Conservation (phyloP, 2,797 vertebrate species). For the Malacoctenus gilli region DNA sequence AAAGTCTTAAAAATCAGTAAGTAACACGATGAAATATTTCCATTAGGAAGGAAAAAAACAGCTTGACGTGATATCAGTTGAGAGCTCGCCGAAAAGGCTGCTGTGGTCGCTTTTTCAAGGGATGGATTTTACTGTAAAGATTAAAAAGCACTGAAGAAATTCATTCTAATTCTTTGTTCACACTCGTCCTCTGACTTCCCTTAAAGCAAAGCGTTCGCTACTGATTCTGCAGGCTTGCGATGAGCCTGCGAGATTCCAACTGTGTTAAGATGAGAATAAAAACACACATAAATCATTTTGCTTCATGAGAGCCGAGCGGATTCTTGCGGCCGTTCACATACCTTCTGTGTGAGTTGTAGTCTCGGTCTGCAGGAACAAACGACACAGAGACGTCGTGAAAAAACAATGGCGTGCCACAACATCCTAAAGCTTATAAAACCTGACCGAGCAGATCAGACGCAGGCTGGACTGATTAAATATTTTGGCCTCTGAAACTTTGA, state of each 20-base stretch:
- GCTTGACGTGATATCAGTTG: too few relatives aligned
- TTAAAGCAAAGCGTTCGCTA: too few relatives aligned
- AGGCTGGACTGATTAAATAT: slow-evolving; percentile 17
- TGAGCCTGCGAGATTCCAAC: slow-evolving; percentile 1
- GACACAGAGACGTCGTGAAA: slow-evolving; percentile 57
- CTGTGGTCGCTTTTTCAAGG: too few relatives aligned
- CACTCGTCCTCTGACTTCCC: too few relatives aligned
- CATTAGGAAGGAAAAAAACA: too few relatives aligned
- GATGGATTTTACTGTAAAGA: too few relatives aligned
- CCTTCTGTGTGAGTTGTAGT: slow-evolving; percentile 87
- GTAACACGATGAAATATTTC: too few relatives aligned
- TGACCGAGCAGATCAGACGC: slow-evolving; percentile 25
- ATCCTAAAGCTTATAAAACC: slow-evolving; percentile 30
- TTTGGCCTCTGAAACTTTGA: slow-evolving; percentile 15
- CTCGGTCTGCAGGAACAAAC: slow-evolving; percentile 85
- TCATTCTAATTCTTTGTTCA: too few relatives aligned
- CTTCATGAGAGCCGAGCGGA: slow-evolving; percentile 23
- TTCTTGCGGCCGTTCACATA: slow-evolving; percentile 69
- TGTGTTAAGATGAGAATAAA: slow-evolving; percentile 5
- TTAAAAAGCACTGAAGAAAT: too few relatives aligned
- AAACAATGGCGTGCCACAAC: slow-evolving; percentile 48
- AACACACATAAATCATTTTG: slow-evolving; percentile 17
- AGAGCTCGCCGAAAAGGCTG: too few relatives aligned
- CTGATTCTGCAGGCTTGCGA: neutral
- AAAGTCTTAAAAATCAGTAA: too few relatives aligned